Percentiles rank a stretch among this genome's conserved stretches.
phyloP scores from a whole-genome alignment of 1,140 invertebrate species.

The Cyclargus thomasi region DNA sequence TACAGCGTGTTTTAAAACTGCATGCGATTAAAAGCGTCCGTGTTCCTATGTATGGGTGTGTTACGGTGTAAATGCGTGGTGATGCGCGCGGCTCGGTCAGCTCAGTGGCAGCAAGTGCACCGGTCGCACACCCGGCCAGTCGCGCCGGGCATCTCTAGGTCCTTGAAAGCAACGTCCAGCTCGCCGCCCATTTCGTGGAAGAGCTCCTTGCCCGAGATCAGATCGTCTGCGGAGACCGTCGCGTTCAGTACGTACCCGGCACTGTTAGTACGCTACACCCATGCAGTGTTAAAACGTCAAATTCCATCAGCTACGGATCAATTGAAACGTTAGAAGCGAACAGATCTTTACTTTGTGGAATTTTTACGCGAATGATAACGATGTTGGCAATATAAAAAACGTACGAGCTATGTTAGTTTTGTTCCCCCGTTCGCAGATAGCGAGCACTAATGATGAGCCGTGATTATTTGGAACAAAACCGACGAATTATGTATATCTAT shows the following conservation, averaged over 20 bases:
- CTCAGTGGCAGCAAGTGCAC: conserved; percentile 64
- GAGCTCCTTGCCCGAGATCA: conserved; percentile 97
- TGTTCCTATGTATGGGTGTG: conserved; percentile 16
- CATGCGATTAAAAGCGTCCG: conserved; percentile 40
- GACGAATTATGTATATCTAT: neutral
- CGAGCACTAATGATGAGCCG: neutral
- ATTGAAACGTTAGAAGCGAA: neutral
- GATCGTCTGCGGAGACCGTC: conserved; percentile 87
- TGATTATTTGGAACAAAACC: conserved; percentile 6
- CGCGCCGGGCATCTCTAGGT: conserved; percentile 77
- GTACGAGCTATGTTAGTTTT: neutral
- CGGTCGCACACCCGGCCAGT: conserved; percentile 42
- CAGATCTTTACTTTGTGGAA: no score
- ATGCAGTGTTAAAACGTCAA: conserved; percentile 35
- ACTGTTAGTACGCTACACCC: conserved; percentile 35
- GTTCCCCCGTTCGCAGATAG: neutral
- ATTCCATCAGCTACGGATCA: conserved; percentile 64
- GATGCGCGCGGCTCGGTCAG: conserved; percentile 29
- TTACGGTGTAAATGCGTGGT: conserved; percentile 48
- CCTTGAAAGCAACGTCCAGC: conserved; percentile 96
- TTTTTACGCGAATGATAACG: no score
- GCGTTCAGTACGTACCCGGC: conserved; percentile 30
- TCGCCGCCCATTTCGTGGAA: conserved; percentile 98
- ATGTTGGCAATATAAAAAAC: neutral
- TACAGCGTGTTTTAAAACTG: conserved; percentile 32